Percentiles rank a stretch among this genome's conserved stretches.
These are phyloP conservation scores for Formicarius rufipectus DNA, from an alignment of 2,113 vertebrate genomes.

Conservation along the genomic window DNA sequence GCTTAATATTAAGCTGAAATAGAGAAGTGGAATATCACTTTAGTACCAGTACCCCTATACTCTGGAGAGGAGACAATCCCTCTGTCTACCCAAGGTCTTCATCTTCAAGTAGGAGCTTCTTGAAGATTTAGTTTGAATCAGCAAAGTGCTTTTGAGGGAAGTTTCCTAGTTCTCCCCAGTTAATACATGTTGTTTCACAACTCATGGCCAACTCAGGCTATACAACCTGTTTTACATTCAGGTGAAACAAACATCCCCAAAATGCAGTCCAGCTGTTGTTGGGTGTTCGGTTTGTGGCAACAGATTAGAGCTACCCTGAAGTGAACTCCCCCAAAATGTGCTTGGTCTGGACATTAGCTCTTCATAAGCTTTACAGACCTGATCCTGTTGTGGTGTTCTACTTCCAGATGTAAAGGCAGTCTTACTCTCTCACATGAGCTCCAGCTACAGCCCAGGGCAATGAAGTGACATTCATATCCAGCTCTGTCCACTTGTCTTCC, in stretches of 20 bases:
- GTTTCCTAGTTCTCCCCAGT: background rate
- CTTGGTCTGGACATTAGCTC: no score
- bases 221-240: background rate
- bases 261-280: background rate
- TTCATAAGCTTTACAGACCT: background rate
- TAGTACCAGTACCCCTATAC: background rate
- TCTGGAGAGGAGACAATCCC: background rate
- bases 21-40: background rate
- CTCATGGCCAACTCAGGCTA: background rate
- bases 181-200: background rate
- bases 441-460: background rate
- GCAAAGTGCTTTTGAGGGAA: background rate
- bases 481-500: background rate
- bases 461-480: background rate
- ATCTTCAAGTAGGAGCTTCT: background rate
- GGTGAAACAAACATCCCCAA: background rate
- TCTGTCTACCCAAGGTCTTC: background rate
- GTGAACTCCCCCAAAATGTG: fast-evolving
- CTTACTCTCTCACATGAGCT: fast-evolving
- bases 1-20: background rate
- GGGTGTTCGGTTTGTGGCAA: background rate
- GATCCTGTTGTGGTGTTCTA: background rate
- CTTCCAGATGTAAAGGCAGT: background rate
- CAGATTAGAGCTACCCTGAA: background rate
- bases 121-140: background rate